A percentile compares a stretch with the other conserved stretches of the same genome.
phyloP scores from a whole-genome alignment of 2,888 invertebrate species.

The Steinernema carpocapsae region DNA sequence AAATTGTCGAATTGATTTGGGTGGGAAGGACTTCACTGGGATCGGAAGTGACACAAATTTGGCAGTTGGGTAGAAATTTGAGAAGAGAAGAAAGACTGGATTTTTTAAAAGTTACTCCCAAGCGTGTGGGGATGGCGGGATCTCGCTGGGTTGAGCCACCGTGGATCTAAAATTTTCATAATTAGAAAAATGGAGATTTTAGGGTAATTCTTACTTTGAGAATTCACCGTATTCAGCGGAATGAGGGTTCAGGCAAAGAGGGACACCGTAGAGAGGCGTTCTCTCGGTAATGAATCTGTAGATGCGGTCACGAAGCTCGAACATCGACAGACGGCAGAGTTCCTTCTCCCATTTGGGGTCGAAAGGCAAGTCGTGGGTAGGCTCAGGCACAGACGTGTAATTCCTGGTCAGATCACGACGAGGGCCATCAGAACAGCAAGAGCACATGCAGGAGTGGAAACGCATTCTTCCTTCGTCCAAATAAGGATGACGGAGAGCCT shows the following conservation, averaged over 20 bases:
- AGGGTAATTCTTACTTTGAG: conserved; percentile 81
- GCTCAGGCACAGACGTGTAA: conserved; percentile 59
- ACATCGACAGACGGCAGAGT: conserved; percentile 74
- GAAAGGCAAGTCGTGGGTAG: conserved; percentile 81
- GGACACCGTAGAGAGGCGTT: conserved; percentile 88
- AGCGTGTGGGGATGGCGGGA: conserved; percentile 96
- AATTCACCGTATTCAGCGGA: conserved; percentile 99
- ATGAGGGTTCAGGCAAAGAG: conserved; percentile 98
- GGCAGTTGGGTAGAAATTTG: conserved; percentile 27
- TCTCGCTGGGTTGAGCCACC: conserved; percentile 94
- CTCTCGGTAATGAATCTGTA: conserved; percentile 98
- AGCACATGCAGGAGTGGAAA: conserved; percentile 99
- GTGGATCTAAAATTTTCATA: conserved; percentile 90
- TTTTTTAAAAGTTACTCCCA: conserved; percentile 75
- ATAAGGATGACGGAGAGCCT: conserved; percentile 95
- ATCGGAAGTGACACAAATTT: conserved; percentile 18
- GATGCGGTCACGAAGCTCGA: conserved; percentile 82
- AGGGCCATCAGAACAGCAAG: conserved; percentile 87
- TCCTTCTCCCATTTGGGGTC: conserved; percentile 96
- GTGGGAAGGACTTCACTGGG: conserved; percentile 27
- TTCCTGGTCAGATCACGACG: too few relatives aligned
- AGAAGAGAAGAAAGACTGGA: conserved; percentile 1
- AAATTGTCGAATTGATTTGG: not conserved
- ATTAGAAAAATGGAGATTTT: not conserved
- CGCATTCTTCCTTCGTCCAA: conserved; percentile 95